A percentile compares a stretch with the other conserved stretches of the same genome.
Evolutionary conservation across 2,888 invertebrate genomes (phyloP).

Genomic region (Platycheirus rosarum): DNA sequence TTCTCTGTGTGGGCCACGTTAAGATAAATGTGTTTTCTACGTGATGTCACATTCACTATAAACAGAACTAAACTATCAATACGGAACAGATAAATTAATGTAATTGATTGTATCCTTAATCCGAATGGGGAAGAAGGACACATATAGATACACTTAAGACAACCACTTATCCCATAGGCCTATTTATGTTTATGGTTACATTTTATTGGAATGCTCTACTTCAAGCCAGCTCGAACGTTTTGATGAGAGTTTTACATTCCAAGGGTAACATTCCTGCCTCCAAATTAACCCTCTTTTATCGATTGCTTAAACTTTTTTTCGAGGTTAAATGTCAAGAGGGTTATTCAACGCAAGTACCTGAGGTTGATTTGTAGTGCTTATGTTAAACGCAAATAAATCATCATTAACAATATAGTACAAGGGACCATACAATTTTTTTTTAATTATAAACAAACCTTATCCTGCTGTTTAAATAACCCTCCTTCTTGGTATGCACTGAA

Average conservation of each 20-base stretch:
- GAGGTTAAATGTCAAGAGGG: neutral
- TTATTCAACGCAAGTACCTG: neutral
- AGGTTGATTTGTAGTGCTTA: neutral
- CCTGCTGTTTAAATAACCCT: neutral
- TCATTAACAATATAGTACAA: neutral
- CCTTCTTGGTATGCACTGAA: neutral
- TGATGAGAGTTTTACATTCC: neutral
- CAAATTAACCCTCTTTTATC: conserved; percentile 3
- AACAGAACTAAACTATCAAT: conserved; percentile 12
- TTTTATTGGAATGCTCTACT: neutral
- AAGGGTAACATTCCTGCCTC: neutral
- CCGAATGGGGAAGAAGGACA: neutral
- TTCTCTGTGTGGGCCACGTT: neutral
- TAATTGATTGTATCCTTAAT: conserved; percentile 19
- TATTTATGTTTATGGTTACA: neutral
- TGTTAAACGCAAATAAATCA: neutral
- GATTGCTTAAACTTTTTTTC: neutral
- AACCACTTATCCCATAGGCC: neutral
- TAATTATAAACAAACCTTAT: too few relatives aligned
- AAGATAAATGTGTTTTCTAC: neutral
- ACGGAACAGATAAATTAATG: conserved; percentile 8
- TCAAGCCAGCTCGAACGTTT: neutral
- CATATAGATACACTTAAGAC: neutral
- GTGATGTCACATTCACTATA: neutral
- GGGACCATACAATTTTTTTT: neutral